Evolutionary conservation across 1,140 invertebrate species (phyloP), one percentile per base, ranked within the genome.

Genomic region (Episyrphus balteatus): DNA sequence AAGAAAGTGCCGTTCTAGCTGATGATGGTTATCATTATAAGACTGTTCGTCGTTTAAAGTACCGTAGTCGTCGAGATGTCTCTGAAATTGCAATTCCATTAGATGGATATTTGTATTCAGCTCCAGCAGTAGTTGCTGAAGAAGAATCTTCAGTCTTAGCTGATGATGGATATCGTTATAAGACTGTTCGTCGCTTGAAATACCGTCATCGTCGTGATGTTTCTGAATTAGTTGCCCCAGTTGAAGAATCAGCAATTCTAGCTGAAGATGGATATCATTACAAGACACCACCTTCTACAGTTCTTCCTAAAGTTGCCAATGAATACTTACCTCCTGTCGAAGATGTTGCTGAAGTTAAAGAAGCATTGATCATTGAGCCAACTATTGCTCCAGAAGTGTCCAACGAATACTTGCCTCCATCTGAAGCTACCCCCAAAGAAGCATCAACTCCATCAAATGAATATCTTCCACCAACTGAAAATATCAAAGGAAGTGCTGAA

Each of bases 351-450:
- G 12, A 36, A 36, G 34, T 36, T 36, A 26, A 26, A 8, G 21
- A 26, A 26, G 34, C 12, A 5, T 12, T 36, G 5, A 5, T 10
- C 34, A 12, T 15, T n/a, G 34, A 36, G 10, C 34, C 34, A 36
- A 3, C 34, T 15, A 12, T 15, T n/a, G 34, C 34, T 5, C 34
- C 12, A 12, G 14, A 12, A 5, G 12, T 36, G 1, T 42, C 58
- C 5, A 44, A 47, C 13, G 58, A 63, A 21, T 62, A 63, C 46
- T 52, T 63, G 55, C 61, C 61, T 19, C 61, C 61, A 1, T 49
- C 50, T 21, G 51, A 53, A 36, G 52, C 53, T 37, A 50, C 50
- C 32, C 34, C 44, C 37, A 38, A 53, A 21, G 36, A 30, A 11
- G 44, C 51, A 3, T 41, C 39, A 14, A 5, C 13, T 6, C 8